phyloP scores from a whole-genome alignment of 2,797 vertebrate genomes.

The Phoxinus dragarum region DNA sequence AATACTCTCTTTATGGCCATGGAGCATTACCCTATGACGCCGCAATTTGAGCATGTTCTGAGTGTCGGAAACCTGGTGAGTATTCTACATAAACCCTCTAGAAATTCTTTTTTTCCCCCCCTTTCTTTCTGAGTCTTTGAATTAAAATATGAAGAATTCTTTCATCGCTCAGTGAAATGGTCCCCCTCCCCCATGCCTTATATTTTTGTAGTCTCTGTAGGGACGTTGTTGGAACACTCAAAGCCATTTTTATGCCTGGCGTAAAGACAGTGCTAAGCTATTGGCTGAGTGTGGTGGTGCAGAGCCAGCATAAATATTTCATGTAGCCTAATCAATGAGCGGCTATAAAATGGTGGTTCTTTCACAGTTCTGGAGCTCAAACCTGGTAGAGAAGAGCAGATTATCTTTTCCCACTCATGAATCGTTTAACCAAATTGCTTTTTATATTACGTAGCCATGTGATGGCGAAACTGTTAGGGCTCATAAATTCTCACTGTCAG shows the following conservation, averaged over 20 bases:
- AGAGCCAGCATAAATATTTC: constrained; percentile 74
- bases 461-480: background rate
- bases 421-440: background rate
- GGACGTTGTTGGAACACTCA: constrained; percentile 27
- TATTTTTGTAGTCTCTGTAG: constrained; percentile 16
- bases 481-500: constrained; percentile 33
- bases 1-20: constrained; percentile 99
- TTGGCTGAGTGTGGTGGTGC: constrained; percentile 63
- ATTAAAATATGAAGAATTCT: constrained; percentile 18
- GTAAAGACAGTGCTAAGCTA: constrained; percentile 60
- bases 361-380: constrained; percentile 61
- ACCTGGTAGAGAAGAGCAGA: constrained; percentile 29
- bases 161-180: constrained; percentile 50
- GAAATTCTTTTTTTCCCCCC: background rate
- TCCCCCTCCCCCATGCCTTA: constrained; percentile 18
- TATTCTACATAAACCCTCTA: constrained; percentile 14
- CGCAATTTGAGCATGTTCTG: constrained; percentile 88
- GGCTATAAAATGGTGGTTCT: constrained; percentile 70
- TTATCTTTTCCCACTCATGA: background rate
- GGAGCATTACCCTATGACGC: constrained; percentile 98
- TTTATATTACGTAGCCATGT: background rate
- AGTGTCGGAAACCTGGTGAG: constrained; percentile 97
- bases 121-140: constrained; percentile 14
- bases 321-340: constrained; percentile 72
- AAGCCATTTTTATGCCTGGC: constrained; percentile 35